Conservation (phyloP, 2,888 invertebrate genomes). For the Papilio protenor region DNA sequence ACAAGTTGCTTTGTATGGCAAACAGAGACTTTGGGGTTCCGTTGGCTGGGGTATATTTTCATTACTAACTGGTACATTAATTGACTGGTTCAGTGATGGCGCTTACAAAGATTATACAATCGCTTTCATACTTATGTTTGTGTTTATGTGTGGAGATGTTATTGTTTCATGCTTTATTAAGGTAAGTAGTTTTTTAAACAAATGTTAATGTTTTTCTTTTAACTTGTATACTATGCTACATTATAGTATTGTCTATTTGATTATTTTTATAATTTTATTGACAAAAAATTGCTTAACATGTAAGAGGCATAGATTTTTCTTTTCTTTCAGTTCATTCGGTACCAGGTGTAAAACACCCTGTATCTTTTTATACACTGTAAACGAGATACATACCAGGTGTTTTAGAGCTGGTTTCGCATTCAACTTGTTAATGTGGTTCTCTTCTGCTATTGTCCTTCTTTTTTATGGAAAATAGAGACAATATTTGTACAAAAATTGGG, state of each 20-base stretch:
- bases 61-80: constrained; percentile 89
- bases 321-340: too few relatives aligned
- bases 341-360: too few relatives aligned
- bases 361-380: too few relatives aligned
- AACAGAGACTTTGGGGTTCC: constrained; percentile 94
- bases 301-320: too few relatives aligned
- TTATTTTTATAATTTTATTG: not conserved
- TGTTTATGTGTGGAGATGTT: constrained; percentile 87
- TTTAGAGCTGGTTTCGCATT: too few relatives aligned
- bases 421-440: too few relatives aligned
- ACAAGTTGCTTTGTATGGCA: constrained; percentile 90
- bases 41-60: constrained; percentile 94
- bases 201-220: not conserved
- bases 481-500: not conserved
- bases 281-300: too few relatives aligned
- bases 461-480: too few relatives aligned
- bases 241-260: not conserved
- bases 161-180: constrained; percentile 86
- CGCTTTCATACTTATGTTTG: constrained; percentile 91
- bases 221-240: not conserved
- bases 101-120: constrained; percentile 89
- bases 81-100: constrained; percentile 89
- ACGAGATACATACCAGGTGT: too few relatives aligned
- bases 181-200: constrained; percentile 62
- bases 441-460: too few relatives aligned